phyloP scores from a whole-genome alignment of 2,797 vertebrate species.

The Limosa lapponica region DNA sequence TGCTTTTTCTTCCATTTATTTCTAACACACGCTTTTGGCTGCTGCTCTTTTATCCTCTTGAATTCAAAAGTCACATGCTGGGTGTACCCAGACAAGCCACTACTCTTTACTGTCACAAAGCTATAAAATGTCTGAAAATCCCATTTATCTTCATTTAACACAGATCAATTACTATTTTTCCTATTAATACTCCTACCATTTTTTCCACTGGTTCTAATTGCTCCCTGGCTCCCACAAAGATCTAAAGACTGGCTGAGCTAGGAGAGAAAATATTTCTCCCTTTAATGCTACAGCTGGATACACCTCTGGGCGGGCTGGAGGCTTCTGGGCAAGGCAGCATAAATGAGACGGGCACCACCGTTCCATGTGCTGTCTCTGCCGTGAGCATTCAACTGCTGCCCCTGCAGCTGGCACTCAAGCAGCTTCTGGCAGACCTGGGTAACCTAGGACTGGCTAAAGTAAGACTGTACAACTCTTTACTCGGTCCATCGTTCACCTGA shows the following conservation, averaged over 20 bases:
- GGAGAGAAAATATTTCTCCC: background rate
- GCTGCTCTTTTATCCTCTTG: background rate
- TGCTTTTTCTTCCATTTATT: background rate
- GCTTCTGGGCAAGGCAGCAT: background rate
- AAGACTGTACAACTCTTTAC: background rate
- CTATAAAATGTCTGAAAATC: background rate
- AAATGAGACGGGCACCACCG: background rate
- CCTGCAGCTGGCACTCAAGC: background rate
- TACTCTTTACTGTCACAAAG: background rate
- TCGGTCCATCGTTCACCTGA: background rate
- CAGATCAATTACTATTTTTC: background rate
- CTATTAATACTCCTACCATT: background rate
- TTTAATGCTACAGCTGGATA: rapidly evolving
- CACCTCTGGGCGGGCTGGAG: background rate
- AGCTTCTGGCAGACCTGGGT: background rate
- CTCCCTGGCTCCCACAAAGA: background rate
- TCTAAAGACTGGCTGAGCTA: background rate
- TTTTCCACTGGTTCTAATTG: background rate
- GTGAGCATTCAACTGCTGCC: rapidly evolving
- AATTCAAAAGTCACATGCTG: background rate
- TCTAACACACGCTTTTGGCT: background rate
- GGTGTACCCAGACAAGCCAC: background rate
- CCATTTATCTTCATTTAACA: background rate
- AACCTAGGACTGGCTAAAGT: background rate
- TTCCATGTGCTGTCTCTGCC: background rate